phyloP scores from a whole-genome alignment of 2,113 vertebrate genomes.

The Lamprologus ornatipinnis region DNA sequence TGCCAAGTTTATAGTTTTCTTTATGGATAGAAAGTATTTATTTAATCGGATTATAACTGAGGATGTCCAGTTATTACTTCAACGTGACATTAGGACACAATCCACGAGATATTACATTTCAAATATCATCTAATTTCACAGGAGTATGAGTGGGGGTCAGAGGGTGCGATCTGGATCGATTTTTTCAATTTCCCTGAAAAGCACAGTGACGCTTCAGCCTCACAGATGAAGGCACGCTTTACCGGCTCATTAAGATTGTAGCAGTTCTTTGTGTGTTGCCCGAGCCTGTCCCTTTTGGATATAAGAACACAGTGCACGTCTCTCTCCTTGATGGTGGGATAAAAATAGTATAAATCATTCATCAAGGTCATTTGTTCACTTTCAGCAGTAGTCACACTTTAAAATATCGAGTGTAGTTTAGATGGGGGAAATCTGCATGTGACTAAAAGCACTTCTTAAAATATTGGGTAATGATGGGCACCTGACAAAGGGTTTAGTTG shows the following conservation, averaged over 20 bases:
- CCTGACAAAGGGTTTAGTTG: background rate
- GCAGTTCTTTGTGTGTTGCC: background rate
- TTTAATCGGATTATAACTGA: background rate
- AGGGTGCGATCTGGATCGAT: slow-evolving; percentile 15
- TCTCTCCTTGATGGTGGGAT: background rate
- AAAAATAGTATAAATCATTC: slow-evolving; percentile 18
- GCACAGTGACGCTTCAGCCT: background rate
- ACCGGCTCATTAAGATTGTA: background rate
- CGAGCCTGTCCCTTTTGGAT: background rate
- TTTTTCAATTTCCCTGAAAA: background rate
- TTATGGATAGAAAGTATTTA: background rate
- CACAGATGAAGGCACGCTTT: background rate
- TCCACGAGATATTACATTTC: background rate
- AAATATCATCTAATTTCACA: slow-evolving; percentile 26
- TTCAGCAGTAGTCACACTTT: background rate
- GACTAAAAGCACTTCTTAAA: background rate
- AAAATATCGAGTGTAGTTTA: slow-evolving; percentile 10
- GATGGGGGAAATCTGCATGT: background rate
- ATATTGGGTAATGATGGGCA: background rate
- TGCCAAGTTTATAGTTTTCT: background rate
- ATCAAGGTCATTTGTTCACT: slow-evolving; percentile 25
- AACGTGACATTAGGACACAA: background rate
- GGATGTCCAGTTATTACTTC: background rate
- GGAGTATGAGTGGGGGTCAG: slow-evolving; percentile 20
- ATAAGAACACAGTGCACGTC: slow-evolving; percentile 2